phyloP scores from a whole-genome alignment of 2,113 vertebrate species.

The Setophaga petechia region DNA sequence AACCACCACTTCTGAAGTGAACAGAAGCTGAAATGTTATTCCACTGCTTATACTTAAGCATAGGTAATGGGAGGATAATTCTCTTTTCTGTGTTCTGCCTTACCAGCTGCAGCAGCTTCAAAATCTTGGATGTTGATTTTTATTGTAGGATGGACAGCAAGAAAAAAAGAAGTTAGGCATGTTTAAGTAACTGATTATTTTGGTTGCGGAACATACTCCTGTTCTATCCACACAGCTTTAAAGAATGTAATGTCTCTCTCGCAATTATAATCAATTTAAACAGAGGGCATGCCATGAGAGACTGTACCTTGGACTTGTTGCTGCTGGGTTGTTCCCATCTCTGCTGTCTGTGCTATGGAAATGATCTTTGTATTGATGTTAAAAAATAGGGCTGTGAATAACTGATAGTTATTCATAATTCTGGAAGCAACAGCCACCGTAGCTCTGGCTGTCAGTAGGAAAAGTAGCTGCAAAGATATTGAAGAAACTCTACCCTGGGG shows the following conservation, averaged over 20 bases:
- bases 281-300: background rate
- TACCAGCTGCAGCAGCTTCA: background rate
- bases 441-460: background rate
- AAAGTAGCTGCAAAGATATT: background rate
- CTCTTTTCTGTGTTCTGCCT: background rate
- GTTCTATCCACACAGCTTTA: background rate
- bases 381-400: background rate
- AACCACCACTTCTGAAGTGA: conserved; percentile 21
- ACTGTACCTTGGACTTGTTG: background rate
- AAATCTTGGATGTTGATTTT: background rate
- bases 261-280: background rate
- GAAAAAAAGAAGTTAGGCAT: background rate
- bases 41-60: background rate
- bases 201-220: background rate
- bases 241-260: background rate
- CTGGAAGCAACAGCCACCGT: background rate
- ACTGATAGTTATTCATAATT: background rate
- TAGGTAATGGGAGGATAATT: background rate
- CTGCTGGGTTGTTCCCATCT: background rate
- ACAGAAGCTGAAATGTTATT: background rate
- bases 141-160: background rate
- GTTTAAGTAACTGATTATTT: background rate
- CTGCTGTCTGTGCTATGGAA: background rate
- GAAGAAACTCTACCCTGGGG: background rate
- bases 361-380: background rate